Conservation (phyloP, 92 coral and sea anemone species). For the Ricordea florida region DNA sequence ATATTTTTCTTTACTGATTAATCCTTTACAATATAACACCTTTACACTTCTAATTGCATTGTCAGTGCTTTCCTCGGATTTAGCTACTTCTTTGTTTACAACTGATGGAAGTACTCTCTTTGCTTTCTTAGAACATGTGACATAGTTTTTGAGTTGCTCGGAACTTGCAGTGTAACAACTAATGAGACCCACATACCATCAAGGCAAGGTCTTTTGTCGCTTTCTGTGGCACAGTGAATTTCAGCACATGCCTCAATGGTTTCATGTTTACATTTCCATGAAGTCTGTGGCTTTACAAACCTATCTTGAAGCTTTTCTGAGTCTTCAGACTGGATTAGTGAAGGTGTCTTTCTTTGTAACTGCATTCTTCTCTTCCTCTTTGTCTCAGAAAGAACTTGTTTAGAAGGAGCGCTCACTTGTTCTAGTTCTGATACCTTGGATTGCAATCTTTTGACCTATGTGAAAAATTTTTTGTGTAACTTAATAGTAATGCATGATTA, state of each 20-base stretch:
- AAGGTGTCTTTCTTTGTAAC: constrained; percentile 36
- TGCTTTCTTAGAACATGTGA: constrained; percentile 31
- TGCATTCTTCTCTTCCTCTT: constrained; percentile 27
- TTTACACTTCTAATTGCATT: constrained; percentile 38
- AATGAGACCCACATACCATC: constrained; percentile 61
- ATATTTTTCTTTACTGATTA: constrained; percentile 41
- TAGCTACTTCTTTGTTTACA: constrained; percentile 21
- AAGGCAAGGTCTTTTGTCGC: constrained; percentile 53
- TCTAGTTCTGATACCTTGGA: constrained; percentile 26
- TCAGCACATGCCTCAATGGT: constrained; percentile 38
- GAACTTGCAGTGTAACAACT: constrained; percentile 30
- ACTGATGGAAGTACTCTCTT: constrained; percentile 25
- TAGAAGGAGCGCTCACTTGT: constrained; percentile 8
- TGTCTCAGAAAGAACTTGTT: constrained; percentile 36
- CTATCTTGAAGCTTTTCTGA: constrained; percentile 44
- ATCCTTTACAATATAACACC: constrained; percentile 30
- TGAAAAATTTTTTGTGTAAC: not conserved
- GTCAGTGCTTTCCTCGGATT: constrained; percentile 34
- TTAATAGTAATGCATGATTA: too few relatives aligned
- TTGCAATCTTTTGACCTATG: constrained; percentile 26
- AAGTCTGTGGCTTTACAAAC: constrained; percentile 33
- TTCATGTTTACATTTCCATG: constrained; percentile 38
- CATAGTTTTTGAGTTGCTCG: constrained; percentile 26
- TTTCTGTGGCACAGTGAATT: constrained; percentile 39
- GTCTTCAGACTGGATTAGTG: constrained; percentile 17